Evolutionary conservation across 2,113 vertebrate species (phyloP).

Genomic region (Hemibagrus wyckioides): DNA sequence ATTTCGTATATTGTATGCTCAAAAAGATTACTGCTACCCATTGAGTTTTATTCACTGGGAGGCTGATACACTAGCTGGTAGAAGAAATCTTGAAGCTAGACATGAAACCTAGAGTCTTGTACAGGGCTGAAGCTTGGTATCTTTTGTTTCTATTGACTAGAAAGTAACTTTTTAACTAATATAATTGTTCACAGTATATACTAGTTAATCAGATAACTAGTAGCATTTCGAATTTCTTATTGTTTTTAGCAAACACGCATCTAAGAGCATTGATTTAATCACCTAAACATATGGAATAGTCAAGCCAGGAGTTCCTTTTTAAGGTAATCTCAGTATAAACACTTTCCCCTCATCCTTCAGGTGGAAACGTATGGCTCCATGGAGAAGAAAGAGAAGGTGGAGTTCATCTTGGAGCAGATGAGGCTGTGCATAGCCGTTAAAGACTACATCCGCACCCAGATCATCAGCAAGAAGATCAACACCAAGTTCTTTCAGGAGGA

Average conservation of each 20-base stretch:
- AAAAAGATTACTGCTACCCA: neutral
- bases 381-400: slow-evolving; percentile 97
- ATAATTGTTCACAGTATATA: neutral
- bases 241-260: too few species aligned
- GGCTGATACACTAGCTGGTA: neutral
- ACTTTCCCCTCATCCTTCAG: slow-evolving; percentile 66
- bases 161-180: too few species aligned
- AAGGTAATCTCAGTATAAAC: neutral
- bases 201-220: neutral
- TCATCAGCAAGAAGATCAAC: slow-evolving; percentile 99
- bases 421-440: slow-evolving; percentile 96
- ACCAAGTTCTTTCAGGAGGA: slow-evolving; percentile 98
- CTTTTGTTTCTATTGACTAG: too few species aligned
- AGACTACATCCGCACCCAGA: slow-evolving; percentile 97
- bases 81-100: too few species aligned
- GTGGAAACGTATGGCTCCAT: slow-evolving; percentile 99
- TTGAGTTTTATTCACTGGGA: neutral
- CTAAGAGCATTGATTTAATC: neutral
- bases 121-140: too few species aligned
- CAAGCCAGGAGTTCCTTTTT: neutral
- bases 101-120: too few species aligned
- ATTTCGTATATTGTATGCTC: neutral
- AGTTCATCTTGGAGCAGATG: slow-evolving; percentile 99
- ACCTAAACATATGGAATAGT: neutral
- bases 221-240: neutral